Evolutionary conservation across 2,888 invertebrate species (phyloP).

Genomic region (Ctena decussata): DNA sequence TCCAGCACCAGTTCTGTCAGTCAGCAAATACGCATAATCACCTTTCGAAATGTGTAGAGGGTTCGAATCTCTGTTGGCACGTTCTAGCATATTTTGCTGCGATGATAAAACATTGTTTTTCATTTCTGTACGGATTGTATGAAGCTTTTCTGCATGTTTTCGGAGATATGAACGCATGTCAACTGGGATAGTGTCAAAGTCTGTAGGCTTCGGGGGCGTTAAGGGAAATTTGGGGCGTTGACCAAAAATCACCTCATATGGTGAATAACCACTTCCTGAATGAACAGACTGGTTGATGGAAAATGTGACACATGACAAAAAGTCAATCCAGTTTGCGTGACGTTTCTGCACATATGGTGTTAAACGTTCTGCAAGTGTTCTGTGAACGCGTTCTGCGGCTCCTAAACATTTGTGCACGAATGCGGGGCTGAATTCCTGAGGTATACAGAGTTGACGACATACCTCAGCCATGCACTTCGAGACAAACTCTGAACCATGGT

Average conservation of each 20-base stretch:
- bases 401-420: slow-evolving; percentile 56
- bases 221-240: slow-evolving; percentile 28
- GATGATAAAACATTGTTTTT: not conserved
- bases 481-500: too few relatives aligned
- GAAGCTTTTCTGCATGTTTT: not conserved
- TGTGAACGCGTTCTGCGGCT: slow-evolving; percentile 45
- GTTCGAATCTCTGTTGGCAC: not conserved
- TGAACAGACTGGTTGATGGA: slow-evolving; percentile 40
- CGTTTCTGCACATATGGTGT: slow-evolving; percentile 37
- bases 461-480: slow-evolving; percentile 41
- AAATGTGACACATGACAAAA: slow-evolving; percentile 39
- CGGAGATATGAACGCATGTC: not conserved
- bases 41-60: not conserved
- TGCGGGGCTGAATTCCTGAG: slow-evolving; percentile 53
- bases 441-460: slow-evolving; percentile 41
- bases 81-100: slow-evolving; percentile 15
- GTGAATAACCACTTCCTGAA: not conserved
- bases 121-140: not conserved
- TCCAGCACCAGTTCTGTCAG: slow-evolving; percentile 6
- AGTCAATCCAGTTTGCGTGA: slow-evolving; percentile 30
- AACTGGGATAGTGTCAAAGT: not conserved
- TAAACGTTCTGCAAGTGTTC: slow-evolving; percentile 39
- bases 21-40: slow-evolving; percentile 35
- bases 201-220: too few relatives aligned
- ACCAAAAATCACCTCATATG: not conserved